A percentile compares a stretch with the other conserved stretches of the same genome.
Evolutionary conservation across 2,797 vertebrate genomes (phyloP).

Genomic region (Micrastur ruficollis): DNA sequence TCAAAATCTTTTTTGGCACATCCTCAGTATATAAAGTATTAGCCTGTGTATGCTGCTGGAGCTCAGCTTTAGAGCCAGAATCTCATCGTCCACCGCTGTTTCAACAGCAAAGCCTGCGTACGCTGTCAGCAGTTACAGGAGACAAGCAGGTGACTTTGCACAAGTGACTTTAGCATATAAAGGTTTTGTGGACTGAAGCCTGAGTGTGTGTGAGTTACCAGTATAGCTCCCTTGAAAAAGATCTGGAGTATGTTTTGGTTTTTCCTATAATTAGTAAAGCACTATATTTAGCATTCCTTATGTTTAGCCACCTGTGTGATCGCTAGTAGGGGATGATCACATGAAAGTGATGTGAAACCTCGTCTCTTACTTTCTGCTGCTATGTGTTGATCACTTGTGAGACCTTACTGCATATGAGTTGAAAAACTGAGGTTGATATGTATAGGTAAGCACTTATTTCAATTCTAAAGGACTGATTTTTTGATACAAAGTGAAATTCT

Average conservation of each 20-base stretch:
- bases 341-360: not conserved
- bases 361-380: not conserved
- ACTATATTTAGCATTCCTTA: not conserved
- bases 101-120: not conserved
- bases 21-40: not conserved
- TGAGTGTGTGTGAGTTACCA: not conserved
- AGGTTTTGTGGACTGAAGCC: not conserved
- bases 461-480: not conserved
- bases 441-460: not conserved
- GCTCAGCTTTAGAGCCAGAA: not conserved
- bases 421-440: not conserved
- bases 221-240: not conserved
- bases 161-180: not conserved
- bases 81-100: not conserved
- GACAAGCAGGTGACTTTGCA: not conserved
- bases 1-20: not conserved
- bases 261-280: not conserved
- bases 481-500: not conserved
- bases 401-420: not conserved
- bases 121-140: not conserved
- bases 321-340: not conserved
- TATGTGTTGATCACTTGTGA: not conserved
- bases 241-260: not conserved
- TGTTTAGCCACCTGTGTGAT: slow-evolving; percentile 26
- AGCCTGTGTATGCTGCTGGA: not conserved